Conservation (phyloP, 2,888 invertebrate species). For the Cylindroiulus punctatus region DNA sequence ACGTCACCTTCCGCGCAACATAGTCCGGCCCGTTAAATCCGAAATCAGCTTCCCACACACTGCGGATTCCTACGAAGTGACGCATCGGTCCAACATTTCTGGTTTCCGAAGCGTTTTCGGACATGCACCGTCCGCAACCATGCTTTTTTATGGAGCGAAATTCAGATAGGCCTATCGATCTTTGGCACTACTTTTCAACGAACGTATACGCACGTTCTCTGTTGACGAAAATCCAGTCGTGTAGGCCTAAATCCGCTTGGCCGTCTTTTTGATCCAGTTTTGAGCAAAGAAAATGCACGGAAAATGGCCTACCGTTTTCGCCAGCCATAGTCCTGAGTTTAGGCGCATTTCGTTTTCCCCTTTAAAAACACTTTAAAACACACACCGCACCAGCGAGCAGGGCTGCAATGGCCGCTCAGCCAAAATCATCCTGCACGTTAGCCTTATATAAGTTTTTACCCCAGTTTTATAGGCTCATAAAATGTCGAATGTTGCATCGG, state of each 20-base stretch:
- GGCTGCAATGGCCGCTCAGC: neutral
- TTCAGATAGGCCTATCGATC: neutral
- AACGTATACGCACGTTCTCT: no score
- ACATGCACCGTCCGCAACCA: no score
- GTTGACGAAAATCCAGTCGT: no score
- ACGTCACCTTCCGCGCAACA: neutral
- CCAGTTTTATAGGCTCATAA: constrained; percentile 56
- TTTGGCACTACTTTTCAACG: no score
- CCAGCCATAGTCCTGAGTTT: no score
- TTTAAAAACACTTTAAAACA: neutral
- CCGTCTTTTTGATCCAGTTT: no score
- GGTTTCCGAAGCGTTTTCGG: neutral
- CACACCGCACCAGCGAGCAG: neutral
- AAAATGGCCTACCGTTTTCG: no score
- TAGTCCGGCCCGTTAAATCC: neutral
- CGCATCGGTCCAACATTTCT: neutral
- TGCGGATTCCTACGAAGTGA: neutral
- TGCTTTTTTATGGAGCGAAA: neutral
- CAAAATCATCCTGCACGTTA: neutral
- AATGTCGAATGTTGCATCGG: constrained; percentile 53
- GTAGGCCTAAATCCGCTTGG: no score
- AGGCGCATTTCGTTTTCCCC: no score
- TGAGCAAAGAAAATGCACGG: no score
- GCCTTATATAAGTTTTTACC: constrained; percentile 56
- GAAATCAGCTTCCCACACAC: neutral